phyloP scores from a whole-genome alignment of 2,113 vertebrate species.

The Bucco capensis region DNA sequence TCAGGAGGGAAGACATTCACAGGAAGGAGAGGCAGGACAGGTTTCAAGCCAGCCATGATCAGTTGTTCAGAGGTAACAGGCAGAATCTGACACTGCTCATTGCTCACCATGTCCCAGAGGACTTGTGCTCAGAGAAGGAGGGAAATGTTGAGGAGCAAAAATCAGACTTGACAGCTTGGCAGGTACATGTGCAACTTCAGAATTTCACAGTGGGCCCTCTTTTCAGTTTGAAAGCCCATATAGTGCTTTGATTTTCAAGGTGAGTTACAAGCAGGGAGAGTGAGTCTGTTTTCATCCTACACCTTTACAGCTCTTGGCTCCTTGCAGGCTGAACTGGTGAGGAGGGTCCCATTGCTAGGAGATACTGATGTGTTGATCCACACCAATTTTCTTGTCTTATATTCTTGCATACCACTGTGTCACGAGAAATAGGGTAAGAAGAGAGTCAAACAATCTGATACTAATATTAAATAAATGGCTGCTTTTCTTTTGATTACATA shows the following conservation, averaged over 20 bases:
- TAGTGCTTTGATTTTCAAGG: not conserved
- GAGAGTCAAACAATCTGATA: not conserved
- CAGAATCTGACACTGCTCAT: not conserved
- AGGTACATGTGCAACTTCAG: not conserved
- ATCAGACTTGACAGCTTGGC: not conserved
- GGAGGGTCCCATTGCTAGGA: not conserved
- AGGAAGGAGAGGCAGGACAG: not conserved
- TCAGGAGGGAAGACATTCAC: not conserved
- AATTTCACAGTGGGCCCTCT: not conserved
- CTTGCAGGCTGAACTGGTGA: not conserved
- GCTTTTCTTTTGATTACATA: not conserved
- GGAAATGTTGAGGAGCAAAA: not conserved
- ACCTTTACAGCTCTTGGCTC: not conserved
- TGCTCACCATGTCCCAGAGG: not conserved
- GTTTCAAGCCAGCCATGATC: not conserved
- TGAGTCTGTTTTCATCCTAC: not conserved
- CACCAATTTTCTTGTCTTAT: not conserved
- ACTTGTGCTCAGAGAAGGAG: not conserved
- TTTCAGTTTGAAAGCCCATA: not conserved
- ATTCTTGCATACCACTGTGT: not conserved
- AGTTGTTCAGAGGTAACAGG: not conserved
- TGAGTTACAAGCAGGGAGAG: not conserved
- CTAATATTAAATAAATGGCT: not conserved
- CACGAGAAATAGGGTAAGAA: not conserved
- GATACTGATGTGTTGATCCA: not conserved